A percentile compares a stretch with the other conserved stretches of the same genome.
Evolutionary conservation across 2,797 vertebrate species (phyloP).

Genomic region (Cossypha heuglini): DNA sequence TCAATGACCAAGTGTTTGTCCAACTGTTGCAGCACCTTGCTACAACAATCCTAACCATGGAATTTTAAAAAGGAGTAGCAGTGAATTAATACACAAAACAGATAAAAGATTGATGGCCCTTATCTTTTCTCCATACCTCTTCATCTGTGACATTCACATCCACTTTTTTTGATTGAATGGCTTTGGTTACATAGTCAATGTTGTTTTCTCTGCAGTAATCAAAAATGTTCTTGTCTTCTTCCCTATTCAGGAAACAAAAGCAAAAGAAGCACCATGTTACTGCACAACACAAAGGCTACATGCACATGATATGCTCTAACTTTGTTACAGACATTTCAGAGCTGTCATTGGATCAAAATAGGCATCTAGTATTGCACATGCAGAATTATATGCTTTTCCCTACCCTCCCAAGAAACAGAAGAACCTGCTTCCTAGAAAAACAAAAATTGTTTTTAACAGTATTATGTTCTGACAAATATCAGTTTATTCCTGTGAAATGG

Average conservation of each 20-base stretch:
- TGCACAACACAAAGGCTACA: constrained; percentile 1
- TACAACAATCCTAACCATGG: not conserved
- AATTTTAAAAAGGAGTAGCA: not conserved
- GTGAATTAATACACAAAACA: not conserved
- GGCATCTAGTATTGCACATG: not conserved
- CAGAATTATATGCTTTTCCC: not conserved
- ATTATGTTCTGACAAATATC: not conserved
- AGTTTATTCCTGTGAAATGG: not conserved
- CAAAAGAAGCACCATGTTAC: constrained; percentile 22
- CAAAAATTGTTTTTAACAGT: not conserved
- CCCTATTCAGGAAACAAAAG: constrained; percentile 77
- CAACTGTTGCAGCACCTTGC: not conserved
- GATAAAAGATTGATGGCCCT: not conserved
- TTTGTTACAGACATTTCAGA: constrained; percentile 11
- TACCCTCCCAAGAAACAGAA: not conserved
- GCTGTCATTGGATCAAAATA: not conserved
- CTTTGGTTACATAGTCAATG: constrained; percentile 87
- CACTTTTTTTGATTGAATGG: constrained; percentile 86
- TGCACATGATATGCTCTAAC: not conserved
- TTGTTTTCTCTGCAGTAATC: constrained; percentile 99
- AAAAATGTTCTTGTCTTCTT: constrained; percentile 98
- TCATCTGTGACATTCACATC: constrained; percentile 92
- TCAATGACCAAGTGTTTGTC: not conserved
- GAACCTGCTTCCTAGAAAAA: not conserved
- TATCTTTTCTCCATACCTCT: constrained; percentile 83